Evolutionary conservation across 2,888 invertebrate species (phyloP), one percentile per base, ranked within the genome.

Genomic region (Nemoura dubitans): DNA sequence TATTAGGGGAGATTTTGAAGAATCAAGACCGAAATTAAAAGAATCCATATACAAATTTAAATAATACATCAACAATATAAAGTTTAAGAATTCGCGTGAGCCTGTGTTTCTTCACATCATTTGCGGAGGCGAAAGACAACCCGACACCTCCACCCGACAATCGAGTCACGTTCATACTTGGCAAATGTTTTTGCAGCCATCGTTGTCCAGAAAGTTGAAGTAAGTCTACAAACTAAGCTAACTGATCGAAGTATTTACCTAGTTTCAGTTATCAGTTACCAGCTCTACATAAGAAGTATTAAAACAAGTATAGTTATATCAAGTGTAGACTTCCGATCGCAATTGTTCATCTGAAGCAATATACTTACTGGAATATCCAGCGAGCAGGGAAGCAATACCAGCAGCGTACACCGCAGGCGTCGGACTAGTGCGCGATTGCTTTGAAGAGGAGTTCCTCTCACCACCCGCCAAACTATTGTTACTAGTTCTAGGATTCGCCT

Each of bases 291-390:
- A 59, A 21, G 59, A 59, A 21, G 6, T 21, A 59, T 21, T 3
- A 7, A 59, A n/a, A n/a, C n/a, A n/a, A n/a, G n/a, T n/a, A 59
- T 21, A 59, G 14, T 3, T 21, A 59, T 7, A 59, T 59, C 3
- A 21, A 16, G 59, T 21, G 59, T 21, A 59, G 59, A 21, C 14
- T 59, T 59, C 14, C 59, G 21, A 59, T 59, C 59, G 10, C 6
- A 59, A 59, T 21, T 59, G 16, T 3, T 36, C 36, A 36, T 10
- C 36, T 6, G 36, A 6, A 36, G 10, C 21, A 16, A 76, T 21
- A 76, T 26, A 87, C 88, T 88, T 80, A 88, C 88, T 88, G 29
- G 88, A 88, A 78, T 88, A 88, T n/a, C 88, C 88, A 76, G 88
- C 88, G 25, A 88, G 88, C 7, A 88, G 87, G n/a, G 88, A 88